phyloP scores from a whole-genome alignment of 2,113 vertebrate genomes.

The Henicopernis longicauda region DNA sequence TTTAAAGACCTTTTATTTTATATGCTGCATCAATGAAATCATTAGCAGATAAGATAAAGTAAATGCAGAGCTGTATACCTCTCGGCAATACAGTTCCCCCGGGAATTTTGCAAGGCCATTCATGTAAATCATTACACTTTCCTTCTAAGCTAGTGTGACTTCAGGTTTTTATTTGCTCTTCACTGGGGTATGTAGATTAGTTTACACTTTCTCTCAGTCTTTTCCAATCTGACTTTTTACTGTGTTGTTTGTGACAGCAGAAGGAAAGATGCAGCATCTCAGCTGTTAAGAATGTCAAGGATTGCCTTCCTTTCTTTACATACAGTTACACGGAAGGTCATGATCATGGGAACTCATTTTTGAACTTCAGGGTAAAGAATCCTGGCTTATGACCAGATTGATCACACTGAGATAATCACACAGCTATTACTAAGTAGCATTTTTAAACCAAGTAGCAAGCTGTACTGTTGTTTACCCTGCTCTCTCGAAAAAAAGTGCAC shows the following conservation, averaged over 20 bases:
- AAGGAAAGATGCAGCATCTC: not conserved
- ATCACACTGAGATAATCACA: not conserved
- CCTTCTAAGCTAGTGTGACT: not conserved
- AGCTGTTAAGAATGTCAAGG: not conserved
- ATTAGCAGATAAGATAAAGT: constrained; percentile 33
- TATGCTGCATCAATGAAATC: not conserved
- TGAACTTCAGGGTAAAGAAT: not conserved
- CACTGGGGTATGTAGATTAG: not conserved
- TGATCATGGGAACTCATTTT: fast-evolving
- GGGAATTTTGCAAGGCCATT: not conserved
- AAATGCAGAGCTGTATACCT: not conserved
- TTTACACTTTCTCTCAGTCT: not conserved
- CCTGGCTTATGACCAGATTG: not conserved
- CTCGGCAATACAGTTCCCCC: not conserved
- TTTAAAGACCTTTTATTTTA: not conserved
- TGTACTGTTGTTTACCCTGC: not conserved
- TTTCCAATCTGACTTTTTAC: not conserved
- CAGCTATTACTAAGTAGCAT: not conserved
- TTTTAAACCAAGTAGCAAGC: not conserved
- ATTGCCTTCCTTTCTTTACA: not conserved
- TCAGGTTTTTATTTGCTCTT: not conserved
- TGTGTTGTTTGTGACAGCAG: no score
- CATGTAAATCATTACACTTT: not conserved
- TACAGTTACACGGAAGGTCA: fast-evolving
- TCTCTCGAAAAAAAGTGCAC: not conserved